These are phyloP conservation scores for Prionailurus bengalensis DNA, from an alignment of 2,113 vertebrate genomes.

Conservation along the genomic window DNA sequence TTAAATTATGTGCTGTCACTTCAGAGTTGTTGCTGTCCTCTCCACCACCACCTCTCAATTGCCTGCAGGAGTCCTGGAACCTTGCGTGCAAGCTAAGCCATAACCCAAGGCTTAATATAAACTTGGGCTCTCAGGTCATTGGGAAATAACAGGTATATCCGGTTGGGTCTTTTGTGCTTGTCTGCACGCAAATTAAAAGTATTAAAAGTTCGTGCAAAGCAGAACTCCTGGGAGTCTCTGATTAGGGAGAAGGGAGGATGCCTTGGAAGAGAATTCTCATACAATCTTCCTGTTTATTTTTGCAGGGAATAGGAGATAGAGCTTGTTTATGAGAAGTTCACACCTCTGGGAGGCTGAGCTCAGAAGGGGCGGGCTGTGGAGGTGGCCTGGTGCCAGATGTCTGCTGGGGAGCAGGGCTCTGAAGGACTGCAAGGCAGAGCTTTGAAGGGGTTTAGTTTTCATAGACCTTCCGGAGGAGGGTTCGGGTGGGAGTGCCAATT, in stretches of 20 bases:
- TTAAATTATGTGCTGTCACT: conserved; percentile 86
- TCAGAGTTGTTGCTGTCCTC: conserved; percentile 85
- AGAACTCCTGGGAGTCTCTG: conserved; percentile 86
- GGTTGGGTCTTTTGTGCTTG: conserved; percentile 89
- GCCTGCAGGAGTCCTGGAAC: conserved; percentile 84
- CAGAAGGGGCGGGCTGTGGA: conserved; percentile 61
- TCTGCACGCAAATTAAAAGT: conserved; percentile 89
- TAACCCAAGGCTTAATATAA: conserved; percentile 91
- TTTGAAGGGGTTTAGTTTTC: neutral
- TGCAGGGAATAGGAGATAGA: conserved; percentile 59
- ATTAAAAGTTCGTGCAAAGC: conserved; percentile 88
- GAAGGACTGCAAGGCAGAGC: neutral
- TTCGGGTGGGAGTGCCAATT: too few relatives aligned
- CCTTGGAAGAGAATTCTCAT: conserved; percentile 82
- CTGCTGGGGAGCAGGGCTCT: neutral
- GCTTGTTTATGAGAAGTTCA: conserved; percentile 77
- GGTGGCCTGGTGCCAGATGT: conserved; percentile 68
- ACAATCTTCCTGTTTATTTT: conserved; percentile 84
- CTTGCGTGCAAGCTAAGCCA: conserved; percentile 91
- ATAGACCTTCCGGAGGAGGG: neutral
- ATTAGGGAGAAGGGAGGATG: conserved; percentile 82
- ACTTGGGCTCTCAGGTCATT: conserved; percentile 90
- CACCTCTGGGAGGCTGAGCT: conserved; percentile 82
- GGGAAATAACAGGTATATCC: conserved; percentile 94
- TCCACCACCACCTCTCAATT: conserved; percentile 84